Base-by-base conservation (phyloP, 2,888 invertebrate species). In the Nipponacmea schrenckii region DNA sequence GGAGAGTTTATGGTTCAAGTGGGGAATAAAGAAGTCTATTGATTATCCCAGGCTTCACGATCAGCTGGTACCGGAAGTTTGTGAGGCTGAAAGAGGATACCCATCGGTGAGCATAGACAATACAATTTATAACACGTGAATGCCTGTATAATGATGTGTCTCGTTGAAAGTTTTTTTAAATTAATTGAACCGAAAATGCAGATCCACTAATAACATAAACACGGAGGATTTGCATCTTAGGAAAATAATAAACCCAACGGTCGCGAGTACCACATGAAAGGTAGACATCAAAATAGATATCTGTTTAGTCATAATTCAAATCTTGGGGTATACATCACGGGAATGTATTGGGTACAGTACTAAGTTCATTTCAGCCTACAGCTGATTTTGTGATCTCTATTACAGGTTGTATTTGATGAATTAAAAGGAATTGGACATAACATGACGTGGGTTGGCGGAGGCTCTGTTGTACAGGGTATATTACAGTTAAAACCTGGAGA, bases 1-100 rank as follows among this genome's bases (percentile, higher is more conserved):
- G 24, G 12, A 56, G 24, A 92, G 93, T 77, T 86, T 95, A 20
- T 94, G 94, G 93, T 92, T 95, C 85, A 92, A 90, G 2, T 92
- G 94, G 83, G 91, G 92, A 5, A 91, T 96, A 70, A 94, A 95
- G 84, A 91, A 94, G 84, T 94, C 95, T 0, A 92, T 95, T 3
- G 96, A 96, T 84, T 92, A 93, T 1, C 91, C 94, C 0, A 91
- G 96, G 78, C 90, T 96, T 71, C 96, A 96, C 86, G 95, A 96
- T 87, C 96, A 96, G 87, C 90, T 95, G 56, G 92, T 92, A 77
- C 96, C 96, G 0, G 93, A 94, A n/a, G 48, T 71, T 63, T 62
- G 68, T 65, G 10, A 50, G 14, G 62, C 74, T 20, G 66, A 46
- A n/a, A 45, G 17, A 20, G 68, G 20, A 24, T 56, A 56, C 24